Base-by-base conservation (phyloP, 2,888 invertebrate species). In the Mechanitis mazaeus region DNA sequence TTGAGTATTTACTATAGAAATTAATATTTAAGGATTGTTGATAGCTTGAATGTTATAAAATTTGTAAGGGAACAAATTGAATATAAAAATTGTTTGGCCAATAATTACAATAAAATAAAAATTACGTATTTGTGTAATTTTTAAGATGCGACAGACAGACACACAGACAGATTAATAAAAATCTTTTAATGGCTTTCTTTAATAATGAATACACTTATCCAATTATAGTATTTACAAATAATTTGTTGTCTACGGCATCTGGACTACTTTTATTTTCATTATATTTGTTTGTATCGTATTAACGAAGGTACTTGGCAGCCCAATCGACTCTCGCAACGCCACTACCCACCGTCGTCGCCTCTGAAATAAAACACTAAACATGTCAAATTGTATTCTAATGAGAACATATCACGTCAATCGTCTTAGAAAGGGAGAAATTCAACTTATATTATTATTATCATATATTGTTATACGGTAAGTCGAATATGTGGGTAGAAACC, bases 281-380 rank as follows among this genome's bases (percentile, higher is more conserved):
- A 20, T 20, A 11, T 54, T 42, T 42, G 20, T 9, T 31, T 35
- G 5, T 33, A 54, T 7, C 54, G 54, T 31, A n/a, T 83, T 76
- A 88, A 60, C 87, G 83, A 62, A 89, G 75, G 70, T 94, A 97
- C 92, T 95, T 96, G 65, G 95, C 94, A 62, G 95, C 94, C 96
- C 96, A 95, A 83, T 95, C 95, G 60, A 94, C 93, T 64, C 95
- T 91, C 61, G 80, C 57, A 33, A 79, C 79, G 2, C 85, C 85
- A 71, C 87, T 85, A 56, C 87, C 87, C 45, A 81, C 85, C 3
- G 81, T 72, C 20, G 85, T 74, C 45, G 85, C 72, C 67, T 87
- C 87, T 88, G 78, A 35, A 82, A 81, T 58, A 68, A 57, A 50
- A 31, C 9, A 46, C 45, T 33, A 31, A 38, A 56, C 45, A 50